Evolutionary conservation across 2,113 vertebrate species (phyloP).

Genomic region (Urocitellus parryii): DNA sequence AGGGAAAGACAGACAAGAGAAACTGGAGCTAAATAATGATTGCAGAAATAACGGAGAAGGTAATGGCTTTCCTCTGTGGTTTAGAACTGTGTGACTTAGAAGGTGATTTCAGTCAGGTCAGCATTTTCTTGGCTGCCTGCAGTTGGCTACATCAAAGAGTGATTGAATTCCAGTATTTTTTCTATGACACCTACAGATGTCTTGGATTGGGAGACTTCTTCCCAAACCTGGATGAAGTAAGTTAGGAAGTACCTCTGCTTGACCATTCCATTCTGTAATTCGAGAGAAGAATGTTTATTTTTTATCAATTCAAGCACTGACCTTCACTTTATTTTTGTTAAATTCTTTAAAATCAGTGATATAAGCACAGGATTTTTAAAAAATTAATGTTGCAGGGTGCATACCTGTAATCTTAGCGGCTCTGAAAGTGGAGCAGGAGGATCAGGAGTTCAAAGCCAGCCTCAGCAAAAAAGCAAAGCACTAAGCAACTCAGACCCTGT

Average conservation of each 20-base stretch:
- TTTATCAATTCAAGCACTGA: neutral
- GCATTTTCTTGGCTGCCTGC: neutral
- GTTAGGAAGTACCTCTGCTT: neutral
- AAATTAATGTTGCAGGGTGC: neutral
- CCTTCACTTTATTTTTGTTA: slow-evolving; percentile 18
- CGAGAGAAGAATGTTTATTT: neutral
- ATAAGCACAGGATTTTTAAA: neutral
- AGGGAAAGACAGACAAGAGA: neutral
- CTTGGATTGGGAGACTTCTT: neutral
- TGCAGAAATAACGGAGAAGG: neutral
- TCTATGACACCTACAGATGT: neutral
- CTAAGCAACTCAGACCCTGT: no score
- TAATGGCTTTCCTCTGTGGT: neutral
- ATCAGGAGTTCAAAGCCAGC: no score
- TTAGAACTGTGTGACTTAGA: neutral
- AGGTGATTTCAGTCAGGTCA: neutral
- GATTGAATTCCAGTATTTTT: neutral
- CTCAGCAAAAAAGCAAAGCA: no score
- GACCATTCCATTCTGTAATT: neutral
- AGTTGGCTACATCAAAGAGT: neutral
- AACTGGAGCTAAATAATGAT: neutral
- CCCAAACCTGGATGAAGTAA: neutral
- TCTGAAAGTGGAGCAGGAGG: no score
- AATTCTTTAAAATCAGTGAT: neutral
- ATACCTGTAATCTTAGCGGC: no score